Conservation (phyloP, 2,113 vertebrate genomes). For the Gambusia holbrooki region DNA sequence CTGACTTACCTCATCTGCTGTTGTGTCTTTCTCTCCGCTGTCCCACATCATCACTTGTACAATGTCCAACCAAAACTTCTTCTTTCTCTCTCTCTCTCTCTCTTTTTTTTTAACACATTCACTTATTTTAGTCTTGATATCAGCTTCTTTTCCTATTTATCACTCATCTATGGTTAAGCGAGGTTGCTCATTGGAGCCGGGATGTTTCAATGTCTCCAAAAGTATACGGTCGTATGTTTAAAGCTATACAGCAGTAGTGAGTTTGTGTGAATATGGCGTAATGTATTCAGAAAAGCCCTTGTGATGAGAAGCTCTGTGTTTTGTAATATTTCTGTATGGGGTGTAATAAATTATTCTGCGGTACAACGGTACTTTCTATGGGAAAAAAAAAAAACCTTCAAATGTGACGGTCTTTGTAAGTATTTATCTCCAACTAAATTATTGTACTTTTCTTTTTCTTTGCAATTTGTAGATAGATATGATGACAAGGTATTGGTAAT, state of each 20-base stretch:
- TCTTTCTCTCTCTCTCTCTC: too few relatives aligned
- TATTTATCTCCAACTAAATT: slow-evolving; percentile 96
- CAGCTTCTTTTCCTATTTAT: slow-evolving; percentile 16
- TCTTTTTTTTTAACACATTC: not conserved
- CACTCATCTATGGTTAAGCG: slow-evolving; percentile 34
- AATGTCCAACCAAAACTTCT: not conserved
- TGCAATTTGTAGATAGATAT: slow-evolving; percentile 83
- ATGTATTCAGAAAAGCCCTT: slow-evolving; percentile 69
- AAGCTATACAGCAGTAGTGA: slow-evolving; percentile 72
- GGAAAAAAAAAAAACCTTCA: slow-evolving; percentile 75
- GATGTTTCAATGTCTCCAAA: slow-evolving; percentile 58
- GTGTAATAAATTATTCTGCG: slow-evolving; percentile 81
- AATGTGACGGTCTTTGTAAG: slow-evolving; percentile 84
- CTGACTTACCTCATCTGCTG: slow-evolving; percentile 14
- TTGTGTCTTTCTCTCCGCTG: slow-evolving; percentile 5
- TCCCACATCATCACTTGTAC: slow-evolving; percentile 4
- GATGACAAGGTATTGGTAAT: slow-evolving; percentile 81
- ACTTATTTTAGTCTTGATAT: not conserved
- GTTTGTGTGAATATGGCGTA: slow-evolving; percentile 70
- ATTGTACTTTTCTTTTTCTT: slow-evolving; percentile 87
- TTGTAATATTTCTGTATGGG: slow-evolving; percentile 81
- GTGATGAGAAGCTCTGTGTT: slow-evolving; percentile 69
- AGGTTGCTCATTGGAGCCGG: slow-evolving; percentile 42
- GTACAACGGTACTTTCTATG: slow-evolving; percentile 77
- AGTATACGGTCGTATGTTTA: slow-evolving; percentile 61